A percentile compares a stretch with the other conserved stretches of the same genome.
These are phyloP conservation scores for Lottia gigantea DNA, from an alignment of 2,888 invertebrate species.

Conservation along the genomic window DNA sequence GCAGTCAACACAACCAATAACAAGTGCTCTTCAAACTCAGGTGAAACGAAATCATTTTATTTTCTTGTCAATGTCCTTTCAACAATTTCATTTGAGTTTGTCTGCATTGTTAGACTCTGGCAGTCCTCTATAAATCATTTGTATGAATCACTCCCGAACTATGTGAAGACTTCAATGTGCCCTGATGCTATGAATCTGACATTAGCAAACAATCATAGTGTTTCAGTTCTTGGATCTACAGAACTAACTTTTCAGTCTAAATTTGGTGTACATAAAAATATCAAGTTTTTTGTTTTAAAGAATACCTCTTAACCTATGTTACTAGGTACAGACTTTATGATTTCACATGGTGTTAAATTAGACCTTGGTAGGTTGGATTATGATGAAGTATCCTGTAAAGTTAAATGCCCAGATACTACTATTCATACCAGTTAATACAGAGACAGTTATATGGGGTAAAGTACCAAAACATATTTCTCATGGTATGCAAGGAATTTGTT, in stretches of 20 bases:
- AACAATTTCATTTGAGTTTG: neutral
- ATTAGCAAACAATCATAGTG: neutral
- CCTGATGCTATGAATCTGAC: neutral
- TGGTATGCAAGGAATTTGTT: constrained; percentile 1
- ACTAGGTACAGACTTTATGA: neutral
- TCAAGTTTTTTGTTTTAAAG: neutral
- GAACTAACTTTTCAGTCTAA: neutral
- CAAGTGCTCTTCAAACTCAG: neutral
- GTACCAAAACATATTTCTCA: neutral
- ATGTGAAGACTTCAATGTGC: neutral
- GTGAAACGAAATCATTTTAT: too few relatives aligned
- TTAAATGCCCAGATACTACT: neutral
- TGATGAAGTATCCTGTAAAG: neutral
- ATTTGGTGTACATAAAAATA: neutral
- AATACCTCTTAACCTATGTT: neutral
- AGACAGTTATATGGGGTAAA: constrained; percentile 1
- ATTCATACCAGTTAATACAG: neutral
- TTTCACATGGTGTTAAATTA: neutral
- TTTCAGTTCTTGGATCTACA: neutral
- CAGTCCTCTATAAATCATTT: neutral
- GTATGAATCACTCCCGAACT: neutral
- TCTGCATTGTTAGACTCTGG: neutral
- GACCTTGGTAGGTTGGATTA: neutral
- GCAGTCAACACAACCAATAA: neutral
- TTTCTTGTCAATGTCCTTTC: too few relatives aligned